Evolutionary conservation across 2,113 vertebrate genomes (phyloP).

Genomic region (Pelusios castaneus): DNA sequence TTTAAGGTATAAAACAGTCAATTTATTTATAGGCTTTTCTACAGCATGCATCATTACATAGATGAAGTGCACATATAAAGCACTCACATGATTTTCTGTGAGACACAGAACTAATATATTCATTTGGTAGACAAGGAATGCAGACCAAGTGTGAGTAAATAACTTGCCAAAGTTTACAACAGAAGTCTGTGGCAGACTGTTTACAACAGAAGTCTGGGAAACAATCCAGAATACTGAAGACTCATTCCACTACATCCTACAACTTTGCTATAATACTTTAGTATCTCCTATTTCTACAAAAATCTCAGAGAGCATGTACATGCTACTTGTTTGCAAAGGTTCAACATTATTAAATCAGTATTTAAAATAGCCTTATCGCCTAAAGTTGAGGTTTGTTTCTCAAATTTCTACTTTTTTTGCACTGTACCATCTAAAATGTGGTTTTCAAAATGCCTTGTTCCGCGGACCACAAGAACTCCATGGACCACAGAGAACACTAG

Average conservation of each 20-base stretch:
- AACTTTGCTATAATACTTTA: background rate
- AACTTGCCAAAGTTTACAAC: background rate
- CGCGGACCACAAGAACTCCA: background rate
- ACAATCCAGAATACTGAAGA: background rate
- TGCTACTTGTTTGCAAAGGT: background rate
- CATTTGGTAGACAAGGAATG: background rate
- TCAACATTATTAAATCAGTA: background rate
- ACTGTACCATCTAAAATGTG: background rate
- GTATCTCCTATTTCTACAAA: background rate
- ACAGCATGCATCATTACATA: too few species aligned
- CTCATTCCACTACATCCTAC: background rate
- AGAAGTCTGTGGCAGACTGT: background rate
- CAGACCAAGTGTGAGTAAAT: background rate
- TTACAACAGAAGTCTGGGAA: background rate
- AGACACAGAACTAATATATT: background rate
- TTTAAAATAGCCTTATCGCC: background rate
- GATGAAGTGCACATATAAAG: background rate
- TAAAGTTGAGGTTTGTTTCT: background rate
- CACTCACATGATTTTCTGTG: background rate
- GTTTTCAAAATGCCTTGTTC: background rate
- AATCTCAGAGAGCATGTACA: background rate
- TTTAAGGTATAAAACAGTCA: background rate
- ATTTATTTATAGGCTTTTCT: background rate
- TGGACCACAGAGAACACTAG: background rate
- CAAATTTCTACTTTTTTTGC: background rate